These are phyloP conservation scores for Uromys caudimaculatus DNA, from an alignment of 2,797 vertebrate species.

Conservation along the genomic window DNA sequence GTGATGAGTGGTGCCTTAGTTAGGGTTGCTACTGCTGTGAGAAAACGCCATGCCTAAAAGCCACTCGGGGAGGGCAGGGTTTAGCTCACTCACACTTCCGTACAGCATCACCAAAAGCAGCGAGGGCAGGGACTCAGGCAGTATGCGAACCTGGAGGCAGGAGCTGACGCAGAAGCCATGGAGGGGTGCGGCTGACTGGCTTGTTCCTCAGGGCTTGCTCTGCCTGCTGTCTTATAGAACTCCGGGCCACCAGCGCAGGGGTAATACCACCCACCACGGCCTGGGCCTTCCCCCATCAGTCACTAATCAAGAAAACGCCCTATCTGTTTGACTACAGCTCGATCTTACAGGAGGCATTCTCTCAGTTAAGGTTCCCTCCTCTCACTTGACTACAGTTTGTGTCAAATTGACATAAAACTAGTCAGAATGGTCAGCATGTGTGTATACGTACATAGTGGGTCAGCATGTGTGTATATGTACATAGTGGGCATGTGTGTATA, in stretches of 20 bases:
- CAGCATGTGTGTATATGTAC: too few species aligned
- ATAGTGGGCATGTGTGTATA: neutral
- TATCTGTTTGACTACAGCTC: too few species aligned
- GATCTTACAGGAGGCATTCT: neutral
- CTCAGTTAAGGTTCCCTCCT: neutral
- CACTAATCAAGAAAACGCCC: neutral
- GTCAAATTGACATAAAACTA: neutral
- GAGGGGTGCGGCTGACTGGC: neutral
- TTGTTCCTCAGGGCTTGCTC: neutral
- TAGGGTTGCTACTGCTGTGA: neutral
- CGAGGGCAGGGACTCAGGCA: neutral
- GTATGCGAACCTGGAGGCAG: neutral
- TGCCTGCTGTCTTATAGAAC: neutral
- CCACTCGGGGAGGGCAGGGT: neutral
- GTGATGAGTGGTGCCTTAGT: neutral
- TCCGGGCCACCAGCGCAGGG: neutral
- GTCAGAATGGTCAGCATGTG: neutral
- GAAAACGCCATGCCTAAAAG: neutral
- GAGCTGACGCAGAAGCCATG: neutral
- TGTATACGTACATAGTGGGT: too few species aligned
- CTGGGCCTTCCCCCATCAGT: too few species aligned
- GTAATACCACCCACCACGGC: neutral
- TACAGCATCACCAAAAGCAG: neutral
- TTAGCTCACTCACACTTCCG: too few species aligned
- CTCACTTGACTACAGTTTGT: neutral